A percentile compares a stretch with the other conserved stretches of the same genome.
Evolutionary conservation across 2,797 vertebrate species (phyloP).

Genomic region (Platalea minor): DNA sequence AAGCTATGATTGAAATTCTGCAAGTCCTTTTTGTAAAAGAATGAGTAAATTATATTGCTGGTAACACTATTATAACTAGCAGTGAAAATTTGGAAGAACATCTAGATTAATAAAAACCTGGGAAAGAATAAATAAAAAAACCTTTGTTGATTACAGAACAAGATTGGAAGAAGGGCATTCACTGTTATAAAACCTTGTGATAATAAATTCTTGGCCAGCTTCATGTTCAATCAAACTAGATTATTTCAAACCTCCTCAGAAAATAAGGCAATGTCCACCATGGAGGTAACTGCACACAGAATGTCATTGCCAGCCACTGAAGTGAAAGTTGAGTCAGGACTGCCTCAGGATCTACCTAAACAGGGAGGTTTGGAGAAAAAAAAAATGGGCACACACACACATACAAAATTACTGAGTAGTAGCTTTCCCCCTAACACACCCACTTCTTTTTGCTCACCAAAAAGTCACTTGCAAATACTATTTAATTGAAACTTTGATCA

Average conservation of each 20-base stretch:
- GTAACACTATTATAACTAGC: neutral
- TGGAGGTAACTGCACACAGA: neutral
- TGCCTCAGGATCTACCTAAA: neutral
- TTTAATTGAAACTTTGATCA: neutral
- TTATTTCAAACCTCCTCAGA: neutral
- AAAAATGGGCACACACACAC: fast-evolving
- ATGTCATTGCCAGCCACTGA: fast-evolving
- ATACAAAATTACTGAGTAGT: neutral
- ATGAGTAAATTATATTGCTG: neutral
- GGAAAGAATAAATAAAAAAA: neutral
- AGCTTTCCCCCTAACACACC: fast-evolving
- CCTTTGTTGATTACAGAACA: neutral
- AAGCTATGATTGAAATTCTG: neutral
- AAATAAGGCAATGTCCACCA: neutral
- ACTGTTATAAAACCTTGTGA: neutral
- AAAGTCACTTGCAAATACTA: neutral
- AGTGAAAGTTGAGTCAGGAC: neutral
- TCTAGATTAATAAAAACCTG: neutral
- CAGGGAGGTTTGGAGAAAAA: neutral
- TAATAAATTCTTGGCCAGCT: neutral
- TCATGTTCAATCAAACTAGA: neutral
- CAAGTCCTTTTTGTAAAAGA: neutral
- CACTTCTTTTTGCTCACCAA: neutral
- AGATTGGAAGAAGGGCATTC: neutral
- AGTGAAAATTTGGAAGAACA: neutral